Base-by-base conservation (phyloP, 2,888 invertebrate species). In the Acanthosepion esculentum region DNA sequence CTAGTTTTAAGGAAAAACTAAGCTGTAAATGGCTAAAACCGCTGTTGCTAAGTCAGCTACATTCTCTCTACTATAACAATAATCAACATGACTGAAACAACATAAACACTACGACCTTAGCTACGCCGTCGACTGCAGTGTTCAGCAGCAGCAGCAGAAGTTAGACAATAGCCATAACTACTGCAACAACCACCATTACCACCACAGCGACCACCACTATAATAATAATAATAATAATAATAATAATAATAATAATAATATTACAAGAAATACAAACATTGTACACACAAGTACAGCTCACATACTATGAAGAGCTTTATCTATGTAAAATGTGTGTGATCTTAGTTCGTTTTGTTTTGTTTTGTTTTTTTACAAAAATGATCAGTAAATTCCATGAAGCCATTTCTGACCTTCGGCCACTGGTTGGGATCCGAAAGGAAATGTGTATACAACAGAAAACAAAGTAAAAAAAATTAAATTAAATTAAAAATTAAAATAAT, bases 1-100 rank as follows among this genome's bases (percentile, higher is more conserved):
- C 78, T 33, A n/a, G n/a, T 78, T 78, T 78, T 2, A 33, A 15
- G n/a, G 41, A 41, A 78, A 78, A 78, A 78, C n/a, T 78, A 29
- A 33, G 78, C 78, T 33, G n/a, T 10, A 78, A 78, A 78, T 78
- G 33, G 78, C 78, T n/a, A n/a, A 78, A n/a, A n/a, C n/a, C n/a
- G n/a, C 78, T 78, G 78, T 78, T 78, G 78, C 78, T 78, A 78
- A 78, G 78, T 78, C n/a, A 78, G n/a, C 78, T 78, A 78, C 78
- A n/a, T n/a, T 18, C n/a, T 18, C n/a, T 33, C 78, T 78, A 78
- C 78, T n/a, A n/a, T 78, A 33, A n/a, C 78, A 78, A 78, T 78
- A 78, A 78, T 78, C 78, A n/a, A 78, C 78, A n/a, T 78, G n/a
- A 78, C n/a, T 33, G 78, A n/a, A n/a, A 78, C n/a, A 78, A 78